Conservation (phyloP, 2,113 vertebrate species). For the Halichoerus grypus region DNA sequence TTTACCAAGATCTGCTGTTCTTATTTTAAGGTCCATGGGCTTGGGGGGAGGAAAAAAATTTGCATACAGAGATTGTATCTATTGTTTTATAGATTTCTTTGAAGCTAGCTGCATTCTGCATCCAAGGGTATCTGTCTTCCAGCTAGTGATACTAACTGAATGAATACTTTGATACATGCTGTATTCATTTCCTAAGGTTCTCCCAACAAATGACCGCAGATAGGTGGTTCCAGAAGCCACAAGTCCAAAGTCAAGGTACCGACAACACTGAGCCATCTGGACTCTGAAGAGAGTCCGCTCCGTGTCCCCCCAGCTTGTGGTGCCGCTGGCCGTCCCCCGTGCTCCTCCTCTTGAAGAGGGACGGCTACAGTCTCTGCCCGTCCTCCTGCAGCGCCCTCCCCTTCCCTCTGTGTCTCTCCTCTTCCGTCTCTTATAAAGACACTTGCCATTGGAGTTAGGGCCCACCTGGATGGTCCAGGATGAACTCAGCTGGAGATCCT, state of each 20-base stretch:
- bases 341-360: accelerated
- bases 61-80: neutral
- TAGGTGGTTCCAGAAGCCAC: neutral
- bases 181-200: accelerated
- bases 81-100: no score
- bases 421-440: neutral
- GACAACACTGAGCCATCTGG: accelerated
- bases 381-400: accelerated
- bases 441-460: accelerated
- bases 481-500: neutral
- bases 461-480: accelerated
- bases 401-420: neutral
- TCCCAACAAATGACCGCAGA: accelerated
- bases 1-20: no score
- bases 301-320: accelerated
- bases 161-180: accelerated
- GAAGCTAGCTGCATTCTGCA: accelerated
- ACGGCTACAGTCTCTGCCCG: accelerated
- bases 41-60: no score
- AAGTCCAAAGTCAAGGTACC: neutral
- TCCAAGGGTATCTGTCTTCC: accelerated
- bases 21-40: neutral
- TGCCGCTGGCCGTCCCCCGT: neutral
- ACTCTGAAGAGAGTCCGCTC: accelerated
- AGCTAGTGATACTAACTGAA: accelerated